A percentile compares a stretch with the other conserved stretches of the same genome.
Evolutionary conservation across 2,797 vertebrate genomes (phyloP).

Genomic region (Coccyzus lansbergi): DNA sequence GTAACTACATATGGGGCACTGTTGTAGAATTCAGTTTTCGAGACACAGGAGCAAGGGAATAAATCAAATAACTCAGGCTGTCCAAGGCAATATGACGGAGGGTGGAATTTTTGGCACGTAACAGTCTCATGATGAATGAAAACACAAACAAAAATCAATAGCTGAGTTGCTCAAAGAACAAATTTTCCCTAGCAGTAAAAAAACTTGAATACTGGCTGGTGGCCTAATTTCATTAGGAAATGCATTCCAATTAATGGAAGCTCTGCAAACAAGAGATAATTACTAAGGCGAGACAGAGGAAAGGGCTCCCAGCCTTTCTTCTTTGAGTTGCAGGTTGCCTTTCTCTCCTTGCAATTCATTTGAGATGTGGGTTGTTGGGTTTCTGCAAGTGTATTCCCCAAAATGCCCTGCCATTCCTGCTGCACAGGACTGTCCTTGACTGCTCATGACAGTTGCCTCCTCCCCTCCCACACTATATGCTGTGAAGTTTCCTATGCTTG

Average conservation of each 20-base stretch:
- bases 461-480: not conserved
- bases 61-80: slow-evolving; percentile 61
- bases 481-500: not conserved
- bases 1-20: slow-evolving; percentile 21
- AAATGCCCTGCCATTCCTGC: not conserved
- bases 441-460: not conserved
- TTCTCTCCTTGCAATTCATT: not conserved
- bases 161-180: slow-evolving; percentile 66
- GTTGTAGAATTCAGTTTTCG: slow-evolving; percentile 38
- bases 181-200: slow-evolving; percentile 69
- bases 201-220: slow-evolving; percentile 66
- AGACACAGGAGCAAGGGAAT: not conserved
- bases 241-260: slow-evolving; percentile 70
- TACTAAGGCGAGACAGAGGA: slow-evolving; percentile 51
- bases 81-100: slow-evolving; percentile 46
- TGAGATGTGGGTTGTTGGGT: not conserved
- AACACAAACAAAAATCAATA: slow-evolving; percentile 75
- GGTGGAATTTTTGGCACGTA: slow-evolving; percentile 61
- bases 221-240: slow-evolving; percentile 73
- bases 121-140: slow-evolving; percentile 68
- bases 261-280: slow-evolving; percentile 71
- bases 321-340: not conserved
- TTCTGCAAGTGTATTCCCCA: not conserved
- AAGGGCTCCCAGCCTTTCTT: slow-evolving; percentile 45
- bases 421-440: not conserved